phyloP scores from a whole-genome alignment of 2,888 invertebrate species.

The Lasius platythorax region DNA sequence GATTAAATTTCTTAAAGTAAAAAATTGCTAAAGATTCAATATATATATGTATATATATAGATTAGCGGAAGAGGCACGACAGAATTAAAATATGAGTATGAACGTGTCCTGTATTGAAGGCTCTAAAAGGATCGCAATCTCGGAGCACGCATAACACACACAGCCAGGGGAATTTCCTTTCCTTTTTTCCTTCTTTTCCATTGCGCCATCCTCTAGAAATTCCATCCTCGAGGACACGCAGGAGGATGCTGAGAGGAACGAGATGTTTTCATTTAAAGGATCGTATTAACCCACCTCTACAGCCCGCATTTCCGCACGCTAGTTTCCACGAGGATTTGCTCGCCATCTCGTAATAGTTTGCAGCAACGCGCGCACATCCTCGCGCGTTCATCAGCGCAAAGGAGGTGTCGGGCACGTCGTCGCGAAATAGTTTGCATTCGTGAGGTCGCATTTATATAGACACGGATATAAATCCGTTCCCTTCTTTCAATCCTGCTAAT shows the following conservation, averaged over 20 bases:
- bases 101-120: not conserved
- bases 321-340: slow-evolving; percentile 59
- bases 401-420: slow-evolving; percentile 29
- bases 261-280: slow-evolving; percentile 69
- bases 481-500: slow-evolving; percentile 7
- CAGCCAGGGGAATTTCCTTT: slow-evolving; percentile 30
- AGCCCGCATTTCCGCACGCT: slow-evolving; percentile 45
- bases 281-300: slow-evolving; percentile 39
- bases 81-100: not conserved
- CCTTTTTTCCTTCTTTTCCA: slow-evolving; percentile 27
- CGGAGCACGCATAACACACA: slow-evolving; percentile 5
- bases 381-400: slow-evolving; percentile 20
- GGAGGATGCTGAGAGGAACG: slow-evolving; percentile 43
- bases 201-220: slow-evolving; percentile 29
- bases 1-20: not conserved
- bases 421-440: slow-evolving; percentile 47
- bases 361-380: slow-evolving; percentile 22
- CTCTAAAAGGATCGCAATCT: slow-evolving; percentile 7
- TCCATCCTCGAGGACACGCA: slow-evolving; percentile 46
- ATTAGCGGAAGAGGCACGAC: not conserved
- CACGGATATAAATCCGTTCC: slow-evolving; percentile 24
- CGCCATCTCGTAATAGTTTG: slow-evolving; percentile 56
- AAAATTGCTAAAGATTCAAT: not conserved
- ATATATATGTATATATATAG: not conserved
- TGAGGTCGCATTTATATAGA: slow-evolving; percentile 35